These are phyloP conservation scores for Troilus luridus DNA, from an alignment of 2,888 invertebrate genomes.

Conservation along the genomic window DNA sequence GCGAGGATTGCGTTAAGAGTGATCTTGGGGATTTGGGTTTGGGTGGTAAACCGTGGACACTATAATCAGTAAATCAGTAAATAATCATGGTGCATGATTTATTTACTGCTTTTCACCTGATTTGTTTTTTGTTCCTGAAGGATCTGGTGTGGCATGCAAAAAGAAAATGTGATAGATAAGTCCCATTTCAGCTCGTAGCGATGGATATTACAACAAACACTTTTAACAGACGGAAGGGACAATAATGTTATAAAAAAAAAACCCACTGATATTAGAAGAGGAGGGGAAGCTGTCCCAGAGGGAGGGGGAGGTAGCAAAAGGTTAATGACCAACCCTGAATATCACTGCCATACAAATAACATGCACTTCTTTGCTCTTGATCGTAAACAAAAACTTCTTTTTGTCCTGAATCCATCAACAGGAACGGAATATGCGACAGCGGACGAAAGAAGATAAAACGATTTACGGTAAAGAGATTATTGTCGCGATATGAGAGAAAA, in stretches of 20 bases:
- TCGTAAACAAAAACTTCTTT: background rate
- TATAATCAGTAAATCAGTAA: too few species aligned
- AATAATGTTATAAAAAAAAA: background rate
- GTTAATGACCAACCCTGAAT: conserved; percentile 27
- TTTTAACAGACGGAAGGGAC: background rate
- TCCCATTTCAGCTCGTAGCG: too few species aligned
- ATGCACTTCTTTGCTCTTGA: background rate
- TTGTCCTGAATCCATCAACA: background rate
- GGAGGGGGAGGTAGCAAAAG: background rate
- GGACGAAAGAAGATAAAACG: background rate
- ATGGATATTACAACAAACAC: too few species aligned
- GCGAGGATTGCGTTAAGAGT: too few species aligned
- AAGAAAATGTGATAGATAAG: too few species aligned
- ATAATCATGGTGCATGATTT: too few species aligned
- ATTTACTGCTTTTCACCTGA: too few species aligned
- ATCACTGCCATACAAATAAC: conserved; percentile 7
- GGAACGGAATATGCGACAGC: background rate
- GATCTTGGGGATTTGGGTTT: too few species aligned
- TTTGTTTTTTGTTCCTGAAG: too few species aligned
- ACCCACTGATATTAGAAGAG: background rate
- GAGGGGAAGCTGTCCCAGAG: background rate
- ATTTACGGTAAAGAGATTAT: conserved; percentile 43
- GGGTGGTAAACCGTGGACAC: too few species aligned
- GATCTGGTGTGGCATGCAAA: too few species aligned
- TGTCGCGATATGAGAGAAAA: background rate